Conservation (phyloP, 1,140 invertebrate genomes). For the Lordiphosa collinella region DNA sequence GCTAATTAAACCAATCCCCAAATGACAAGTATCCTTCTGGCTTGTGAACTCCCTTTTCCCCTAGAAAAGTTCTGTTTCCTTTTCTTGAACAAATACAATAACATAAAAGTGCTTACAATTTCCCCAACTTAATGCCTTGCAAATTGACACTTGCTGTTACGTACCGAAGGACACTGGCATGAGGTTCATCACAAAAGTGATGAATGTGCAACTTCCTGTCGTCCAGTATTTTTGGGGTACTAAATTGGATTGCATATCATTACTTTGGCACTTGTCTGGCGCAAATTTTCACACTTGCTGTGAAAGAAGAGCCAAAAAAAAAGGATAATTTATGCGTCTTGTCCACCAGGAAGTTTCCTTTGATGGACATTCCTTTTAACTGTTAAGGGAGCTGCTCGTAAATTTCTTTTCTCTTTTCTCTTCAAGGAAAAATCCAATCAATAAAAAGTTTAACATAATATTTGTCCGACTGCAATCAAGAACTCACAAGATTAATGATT, state of each 20-base stretch:
- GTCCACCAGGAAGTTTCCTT: conserved; percentile 25
- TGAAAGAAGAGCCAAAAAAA: conserved; percentile 13
- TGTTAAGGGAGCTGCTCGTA: conserved; percentile 26
- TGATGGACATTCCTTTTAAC: conserved; percentile 60
- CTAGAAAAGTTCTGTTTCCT: too few species aligned
- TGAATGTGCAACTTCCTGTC: conserved; percentile 74
- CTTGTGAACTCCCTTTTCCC: background rate
- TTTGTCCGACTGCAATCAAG: conserved; percentile 33
- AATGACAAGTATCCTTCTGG: background rate
- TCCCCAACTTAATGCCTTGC: conserved; percentile 55
- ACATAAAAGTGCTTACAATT: conserved; percentile 7
- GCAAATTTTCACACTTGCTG: conserved; percentile 65
- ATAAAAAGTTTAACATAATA: conserved; percentile 57
- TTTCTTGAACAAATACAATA: background rate
- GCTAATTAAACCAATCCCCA: background rate
- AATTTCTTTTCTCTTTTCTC: conserved; percentile 17
- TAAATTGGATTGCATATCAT: conserved; percentile 78
- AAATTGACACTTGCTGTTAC: conserved; percentile 57
- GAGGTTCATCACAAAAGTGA: conserved; percentile 66
- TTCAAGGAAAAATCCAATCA: conserved; percentile 57
- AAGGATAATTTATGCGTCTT: conserved; percentile 75
- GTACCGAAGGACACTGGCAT: conserved; percentile 6
- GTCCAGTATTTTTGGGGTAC: conserved; percentile 28
- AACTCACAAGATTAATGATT: conserved; percentile 56
- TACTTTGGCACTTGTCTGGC: conserved; percentile 72